A percentile compares a stretch with the other conserved stretches of the same genome.
These are phyloP conservation scores for Netelia fuscicornis DNA, from an alignment of 2,888 invertebrate genomes.

Conservation along the genomic window DNA sequence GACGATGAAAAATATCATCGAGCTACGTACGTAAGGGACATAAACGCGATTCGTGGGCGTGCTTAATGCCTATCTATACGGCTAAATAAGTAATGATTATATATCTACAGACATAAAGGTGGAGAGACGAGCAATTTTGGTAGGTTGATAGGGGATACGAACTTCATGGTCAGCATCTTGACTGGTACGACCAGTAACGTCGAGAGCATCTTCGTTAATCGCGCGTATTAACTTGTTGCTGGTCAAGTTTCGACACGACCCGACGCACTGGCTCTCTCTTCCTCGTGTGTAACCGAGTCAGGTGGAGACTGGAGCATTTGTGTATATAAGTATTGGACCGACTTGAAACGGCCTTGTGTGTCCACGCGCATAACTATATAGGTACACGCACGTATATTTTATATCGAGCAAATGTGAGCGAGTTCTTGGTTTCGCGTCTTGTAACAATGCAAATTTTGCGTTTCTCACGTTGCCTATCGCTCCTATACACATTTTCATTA, in stretches of 20 bases:
- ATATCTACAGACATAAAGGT: background rate
- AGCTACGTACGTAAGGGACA: background rate
- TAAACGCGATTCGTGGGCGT: slow-evolving; percentile 49
- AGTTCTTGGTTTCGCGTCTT: too few species aligned
- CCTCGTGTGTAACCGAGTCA: slow-evolving; percentile 30
- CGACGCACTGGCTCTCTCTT: slow-evolving; percentile 33
- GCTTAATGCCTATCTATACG: slow-evolving; percentile 20
- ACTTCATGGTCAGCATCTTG: slow-evolving; percentile 67
- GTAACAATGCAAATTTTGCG: too few species aligned
- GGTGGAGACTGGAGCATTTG: slow-evolving; percentile 37
- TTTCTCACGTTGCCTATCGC: too few species aligned
- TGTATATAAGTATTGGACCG: slow-evolving; percentile 16
- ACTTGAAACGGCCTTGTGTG: slow-evolving; percentile 49
- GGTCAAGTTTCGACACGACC: slow-evolving; percentile 63
- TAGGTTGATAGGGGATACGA: slow-evolving; percentile 42
- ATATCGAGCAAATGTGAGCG: too few species aligned
- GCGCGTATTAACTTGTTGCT: slow-evolving; percentile 61
- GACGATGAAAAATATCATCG: background rate
- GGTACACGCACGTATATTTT: too few species aligned
- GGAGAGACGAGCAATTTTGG: slow-evolving; percentile 23
- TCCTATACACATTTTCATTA: too few species aligned
- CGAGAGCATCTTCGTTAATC: slow-evolving; percentile 66
- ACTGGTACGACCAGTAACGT: slow-evolving; percentile 68
- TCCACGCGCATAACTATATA: background rate
- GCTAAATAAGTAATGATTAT: background rate